A percentile compares a stretch with the other conserved stretches of the same genome.
phyloP scores from a whole-genome alignment of 2,797 vertebrate species.

The Pteropus rufus region DNA sequence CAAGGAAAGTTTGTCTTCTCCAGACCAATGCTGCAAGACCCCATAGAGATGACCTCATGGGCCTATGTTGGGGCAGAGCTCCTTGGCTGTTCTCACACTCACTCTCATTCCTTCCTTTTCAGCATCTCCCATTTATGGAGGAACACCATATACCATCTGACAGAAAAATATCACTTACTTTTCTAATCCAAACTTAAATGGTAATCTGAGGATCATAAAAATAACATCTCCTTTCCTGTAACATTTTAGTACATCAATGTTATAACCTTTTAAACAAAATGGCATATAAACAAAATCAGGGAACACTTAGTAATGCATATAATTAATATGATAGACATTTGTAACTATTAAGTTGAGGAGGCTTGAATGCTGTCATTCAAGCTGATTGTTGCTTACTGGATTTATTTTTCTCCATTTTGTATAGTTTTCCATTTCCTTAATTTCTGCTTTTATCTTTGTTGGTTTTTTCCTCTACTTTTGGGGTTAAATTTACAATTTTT shows the following conservation, averaged over 20 bases:
- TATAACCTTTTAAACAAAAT: conserved; percentile 66
- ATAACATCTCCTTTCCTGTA: conserved; percentile 11
- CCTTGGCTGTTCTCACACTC: neutral
- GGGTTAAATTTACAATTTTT: neutral
- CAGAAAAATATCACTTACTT: neutral
- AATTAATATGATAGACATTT: neutral
- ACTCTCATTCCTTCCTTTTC: neutral
- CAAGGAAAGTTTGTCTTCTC: neutral
- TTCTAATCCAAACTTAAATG: conserved; percentile 35
- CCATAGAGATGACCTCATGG: neutral
- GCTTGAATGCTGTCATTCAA: neutral
- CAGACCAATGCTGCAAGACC: neutral
- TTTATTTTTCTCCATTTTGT: neutral
- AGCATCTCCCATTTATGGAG: neutral
- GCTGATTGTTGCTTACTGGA: conserved; percentile 1
- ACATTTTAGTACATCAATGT: neutral
- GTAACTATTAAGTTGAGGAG: neutral
- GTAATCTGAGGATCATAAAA: conserved; percentile 7
- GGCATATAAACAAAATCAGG: conserved; percentile 11
- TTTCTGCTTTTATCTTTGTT: neutral
- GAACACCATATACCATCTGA: neutral
- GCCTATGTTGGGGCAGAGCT: neutral
- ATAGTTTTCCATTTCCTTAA: neutral
- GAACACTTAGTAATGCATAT: neutral
- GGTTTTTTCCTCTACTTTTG: neutral